Conservation (phyloP, 2,797 vertebrate genomes). For the Brotula barbata region DNA sequence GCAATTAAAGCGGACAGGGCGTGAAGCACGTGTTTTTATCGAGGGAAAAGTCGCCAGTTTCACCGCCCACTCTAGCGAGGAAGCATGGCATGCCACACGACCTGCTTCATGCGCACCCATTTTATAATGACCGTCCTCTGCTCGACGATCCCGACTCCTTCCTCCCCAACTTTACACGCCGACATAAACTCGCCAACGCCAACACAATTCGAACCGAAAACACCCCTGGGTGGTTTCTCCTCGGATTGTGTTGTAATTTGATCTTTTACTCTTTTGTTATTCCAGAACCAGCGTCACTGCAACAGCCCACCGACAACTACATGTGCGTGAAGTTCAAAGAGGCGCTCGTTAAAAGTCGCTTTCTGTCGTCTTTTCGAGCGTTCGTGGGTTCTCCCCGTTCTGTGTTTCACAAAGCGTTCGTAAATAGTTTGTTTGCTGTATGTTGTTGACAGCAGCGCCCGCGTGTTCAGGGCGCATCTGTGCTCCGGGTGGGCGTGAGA, state of each 20-base stretch:
- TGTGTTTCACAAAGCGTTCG: not conserved
- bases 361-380: fast-evolving
- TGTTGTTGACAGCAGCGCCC: constrained; percentile 73
- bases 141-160: constrained; percentile 54
- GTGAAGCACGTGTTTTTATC: constrained; percentile 46
- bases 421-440: constrained; percentile 18
- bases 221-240: fast-evolving
- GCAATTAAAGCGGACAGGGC: not conserved
- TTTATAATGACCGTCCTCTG: constrained; percentile 69
- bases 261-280: constrained; percentile 75
- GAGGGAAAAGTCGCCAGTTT: constrained; percentile 68
- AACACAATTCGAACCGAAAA: constrained; percentile 4
- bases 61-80: constrained; percentile 78
- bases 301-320: constrained; percentile 62
- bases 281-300: constrained; percentile 61
- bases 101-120: constrained; percentile 80
- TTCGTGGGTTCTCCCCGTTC: not conserved
- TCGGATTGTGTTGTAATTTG: constrained; percentile 57
- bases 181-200: constrained; percentile 6
- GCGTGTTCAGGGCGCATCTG: constrained; percentile 69
- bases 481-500: constrained; percentile 77
- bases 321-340: constrained; percentile 66
- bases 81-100: constrained; percentile 78
- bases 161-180: constrained; percentile 3
- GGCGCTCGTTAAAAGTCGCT: not conserved